Base-by-base conservation (phyloP, 2,113 vertebrate genomes). In the Sakesphorus luctuosus region DNA sequence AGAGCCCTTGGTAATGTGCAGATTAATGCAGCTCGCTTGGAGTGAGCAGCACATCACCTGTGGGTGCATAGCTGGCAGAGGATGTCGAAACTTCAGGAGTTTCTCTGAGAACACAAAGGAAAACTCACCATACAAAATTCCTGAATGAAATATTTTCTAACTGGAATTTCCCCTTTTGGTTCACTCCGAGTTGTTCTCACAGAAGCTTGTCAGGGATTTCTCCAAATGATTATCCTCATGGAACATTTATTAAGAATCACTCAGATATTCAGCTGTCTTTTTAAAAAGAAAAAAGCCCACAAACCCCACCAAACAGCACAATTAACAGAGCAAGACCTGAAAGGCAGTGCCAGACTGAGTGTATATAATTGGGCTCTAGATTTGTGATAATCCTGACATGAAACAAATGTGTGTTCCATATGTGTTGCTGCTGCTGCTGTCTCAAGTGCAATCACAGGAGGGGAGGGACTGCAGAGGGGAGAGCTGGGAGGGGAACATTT, bases 71-170 rank as follows among this genome's bases (percentile, higher is more conserved):
- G 36, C 0, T 3, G 20, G 36, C 3, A 85, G 35, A 24, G 17
- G 29, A 50, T 18, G 19, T 16, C 0, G 2, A 50, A 44, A 35
- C 59, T 13, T 33, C 31, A 10, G 4, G 15, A 47, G 19, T 46
- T 90, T 69, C 59, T 73, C 4, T 61, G 40, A 76, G 31, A 55
- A 9, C 23, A 67, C 16, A 33, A 65, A 76, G 28, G 53, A 79
- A 79, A 88, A 52, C 17, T 33, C 21, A 3, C 58, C 13, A 12
- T 38, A 35, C 4, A 59, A 71, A 74, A 74, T 31, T 17, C 17
- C 28, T n/a, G 25, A 69, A 61, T 56, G 38, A 38, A 77, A 52
- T 69, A 62, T 26, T n/a, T 24, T 62, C 5, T 38, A 24, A 11
- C 5, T 52, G 53, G 50, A 73, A 10, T 66, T 66, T 83, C 53